Evolutionary conservation across 2,113 vertebrate species (phyloP).

Genomic region (Sitta europaea): DNA sequence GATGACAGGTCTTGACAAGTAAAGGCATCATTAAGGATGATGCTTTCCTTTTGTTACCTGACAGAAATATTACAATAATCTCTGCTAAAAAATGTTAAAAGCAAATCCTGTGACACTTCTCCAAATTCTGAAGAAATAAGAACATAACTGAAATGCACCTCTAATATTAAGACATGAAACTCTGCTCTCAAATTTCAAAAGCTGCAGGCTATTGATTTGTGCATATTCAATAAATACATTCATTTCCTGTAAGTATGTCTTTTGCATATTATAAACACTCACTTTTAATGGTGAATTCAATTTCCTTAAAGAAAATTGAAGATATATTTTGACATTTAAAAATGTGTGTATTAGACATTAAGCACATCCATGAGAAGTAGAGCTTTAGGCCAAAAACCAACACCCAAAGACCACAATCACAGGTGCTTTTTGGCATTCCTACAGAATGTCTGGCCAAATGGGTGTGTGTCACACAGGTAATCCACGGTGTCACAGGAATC

Average conservation of each 20-base stretch:
- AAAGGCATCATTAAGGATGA: background rate
- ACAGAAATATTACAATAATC: background rate
- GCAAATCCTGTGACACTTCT: background rate
- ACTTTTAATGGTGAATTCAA: background rate
- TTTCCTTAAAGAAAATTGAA: background rate
- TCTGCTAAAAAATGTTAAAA: background rate
- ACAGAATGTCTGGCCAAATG: background rate
- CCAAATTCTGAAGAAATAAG: background rate
- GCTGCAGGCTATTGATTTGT: background rate
- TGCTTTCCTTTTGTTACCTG: background rate
- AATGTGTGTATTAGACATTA: background rate
- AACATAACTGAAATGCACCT: background rate
- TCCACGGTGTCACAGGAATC: background rate
- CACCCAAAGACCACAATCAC: background rate
- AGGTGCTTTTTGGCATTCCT: background rate
- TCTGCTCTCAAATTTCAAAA: background rate
- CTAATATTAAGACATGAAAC: background rate
- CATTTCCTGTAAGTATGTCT: background rate
- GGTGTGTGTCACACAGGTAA: background rate
- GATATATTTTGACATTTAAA: background rate
- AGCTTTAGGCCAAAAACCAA: background rate
- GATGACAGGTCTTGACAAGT: background rate
- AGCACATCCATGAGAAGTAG: background rate
- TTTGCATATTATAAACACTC: background rate
- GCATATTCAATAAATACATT: background rate